Conservation (phyloP, 2,113 vertebrate genomes). For the Nestor notabilis region DNA sequence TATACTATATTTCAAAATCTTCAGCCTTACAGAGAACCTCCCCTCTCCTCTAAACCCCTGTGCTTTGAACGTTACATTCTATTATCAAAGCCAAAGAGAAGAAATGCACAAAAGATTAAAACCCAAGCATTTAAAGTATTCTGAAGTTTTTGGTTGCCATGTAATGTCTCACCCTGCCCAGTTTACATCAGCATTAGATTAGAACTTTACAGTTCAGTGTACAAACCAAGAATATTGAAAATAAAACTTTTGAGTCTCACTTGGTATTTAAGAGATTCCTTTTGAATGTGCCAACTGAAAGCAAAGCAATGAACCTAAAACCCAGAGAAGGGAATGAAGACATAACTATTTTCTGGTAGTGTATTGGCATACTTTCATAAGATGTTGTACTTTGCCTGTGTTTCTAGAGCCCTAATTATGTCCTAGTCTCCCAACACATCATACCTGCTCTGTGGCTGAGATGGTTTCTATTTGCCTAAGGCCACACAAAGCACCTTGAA, state of each 20-base stretch:
- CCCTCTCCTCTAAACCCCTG: background rate
- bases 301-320: background rate
- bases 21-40: background rate
- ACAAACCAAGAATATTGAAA: background rate
- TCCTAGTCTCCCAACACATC: background rate
- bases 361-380: background rate
- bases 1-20: background rate
- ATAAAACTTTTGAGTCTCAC: background rate
- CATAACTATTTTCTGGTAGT: background rate
- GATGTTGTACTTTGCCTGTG: background rate
- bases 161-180: background rate
- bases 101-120: background rate
- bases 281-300: background rate
- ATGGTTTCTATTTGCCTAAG: background rate
- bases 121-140: background rate
- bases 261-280: background rate
- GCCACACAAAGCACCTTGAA: background rate
- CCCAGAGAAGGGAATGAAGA: background rate
- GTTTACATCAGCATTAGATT: background rate
- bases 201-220: background rate
- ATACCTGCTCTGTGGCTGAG: background rate
- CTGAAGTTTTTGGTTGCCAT: background rate
- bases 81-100: background rate
- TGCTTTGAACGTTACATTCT: background rate
- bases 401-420: background rate